Evolutionary conservation across 2,797 vertebrate species (phyloP), one percentile per base, ranked within the genome.

Genomic region (Intellagama lesueurii): DNA sequence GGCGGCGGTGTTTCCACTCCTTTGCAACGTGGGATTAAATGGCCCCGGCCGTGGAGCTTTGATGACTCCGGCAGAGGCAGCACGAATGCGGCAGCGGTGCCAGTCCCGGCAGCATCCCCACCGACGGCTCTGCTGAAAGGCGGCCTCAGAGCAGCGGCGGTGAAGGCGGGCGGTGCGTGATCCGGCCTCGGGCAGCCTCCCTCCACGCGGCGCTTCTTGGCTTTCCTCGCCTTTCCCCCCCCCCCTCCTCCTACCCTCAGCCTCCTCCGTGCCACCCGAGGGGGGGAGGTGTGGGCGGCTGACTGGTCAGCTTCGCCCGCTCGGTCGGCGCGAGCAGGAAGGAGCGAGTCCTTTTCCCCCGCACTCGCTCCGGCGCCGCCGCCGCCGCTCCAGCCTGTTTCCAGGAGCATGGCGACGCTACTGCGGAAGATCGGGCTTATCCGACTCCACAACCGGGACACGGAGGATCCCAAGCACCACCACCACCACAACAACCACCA

Each of bases 391-490:
- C n/a, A 30, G 69, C 5, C 32, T 77, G 72, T 49, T 87, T 3
- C 1, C 30, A 16, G 66, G 77, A 96, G 96, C 96, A 99, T 99
- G 99, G 99, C 99, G 96, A 99, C 98, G 93, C 97, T 99, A 96
- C 98, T 99, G 96, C 98, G 99, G 94, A 99, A 99, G 96, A 99
- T 99, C 96, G 99, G 99, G 96, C 98, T 99, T 92, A 99, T 99
- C 96, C 99, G 99, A 90, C 98, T 99, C 96, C 98, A 99, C 97
- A 98, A 98, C 96, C 97, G 99, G 93, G 99, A 99, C 97, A 99
- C 99, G 26, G 99, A 99, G 96, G 99, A 99, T 96, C 99, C 99
- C 90, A 99, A 99, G 96, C 99, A 99, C 95, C 98, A 98, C 81
- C 98, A 96, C 90, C 93, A 95, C 91, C 96, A 95, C 90, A 83